Base-by-base conservation (phyloP, 2,797 vertebrate species). In the Staurois parvus region DNA sequence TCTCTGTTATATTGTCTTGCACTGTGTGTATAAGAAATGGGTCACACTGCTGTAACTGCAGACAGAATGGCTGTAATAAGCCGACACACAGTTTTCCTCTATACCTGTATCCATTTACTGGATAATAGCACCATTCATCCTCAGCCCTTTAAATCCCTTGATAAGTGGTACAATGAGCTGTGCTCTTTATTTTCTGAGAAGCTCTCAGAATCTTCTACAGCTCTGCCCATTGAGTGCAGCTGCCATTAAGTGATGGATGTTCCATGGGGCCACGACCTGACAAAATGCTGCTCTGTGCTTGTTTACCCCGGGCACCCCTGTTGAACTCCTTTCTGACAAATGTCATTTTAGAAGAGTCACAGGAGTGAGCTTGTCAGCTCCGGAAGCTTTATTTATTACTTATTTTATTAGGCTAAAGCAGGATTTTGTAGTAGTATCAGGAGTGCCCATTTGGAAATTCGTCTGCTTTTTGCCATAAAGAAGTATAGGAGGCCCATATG, bases 71-170 rank as follows among this genome's bases (percentile, higher is more conserved):
- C 66, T 26, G 15, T 52, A 52, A 79, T 32, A 13, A 26, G 45
- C 34, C 15, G 15, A 7, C 7, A n/a, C 17, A 17, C 17, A 19
- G 1, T 30, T 11, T 40, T n/a, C 3, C 28, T 11, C 8, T 17
- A 34, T 45, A 52, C 64, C 64, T 79, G 77, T 4, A 45, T 79
- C 77, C 66, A 52, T 68, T 21, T 68, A 17, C 28, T 81, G 42
- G 19, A 24, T 72, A 12, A 56, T 66, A 11, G 45, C 37, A 8
- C 52, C 26, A 24, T 59, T 56, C 26, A 80, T 26, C 45, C 79
- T 42, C 66, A 9, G 64, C 34, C 28, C 42, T 48, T 48, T 30
- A 26, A 68, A 13, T 45, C 64, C 26, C 19, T 19, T 28, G 37
- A 79, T 69, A 52, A 69, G 10, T 30, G 45, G 28, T 34, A n/a